Base-by-base conservation (phyloP, 1,140 invertebrate genomes). In the Bombus pascuorum region DNA sequence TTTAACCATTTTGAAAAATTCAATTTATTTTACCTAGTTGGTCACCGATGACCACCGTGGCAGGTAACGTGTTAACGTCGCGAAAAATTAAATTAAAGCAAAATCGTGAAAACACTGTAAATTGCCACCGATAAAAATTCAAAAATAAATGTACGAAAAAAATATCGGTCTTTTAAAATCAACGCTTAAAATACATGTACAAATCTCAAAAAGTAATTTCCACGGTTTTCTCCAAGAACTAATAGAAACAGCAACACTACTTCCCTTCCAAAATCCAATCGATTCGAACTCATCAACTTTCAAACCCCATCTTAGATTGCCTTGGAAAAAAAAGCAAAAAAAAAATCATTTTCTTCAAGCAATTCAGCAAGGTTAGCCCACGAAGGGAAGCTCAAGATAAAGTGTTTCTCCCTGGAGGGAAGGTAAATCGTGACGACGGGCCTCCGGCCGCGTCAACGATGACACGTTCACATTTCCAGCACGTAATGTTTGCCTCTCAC, bases 231-330 rank as follows among this genome's bases (percentile, higher is more conserved):
- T 6, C 13, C 22, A 12, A 4, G 22, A 68, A 22, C 22, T 12
- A 25, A 37, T 1, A 5, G 22, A 34, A 10, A 3, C 1, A 34
- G 1, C 15, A 6, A 0, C 32, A 1, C 18, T 22, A 32, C 13
- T 22, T 68, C 18, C 32, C 13, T 22, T 22, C 18, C 18, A 10
- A 34, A 37, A 34, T 37, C 34, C 18, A 68, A 39, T 70, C 37
- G 37, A 70, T 39, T 28, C 10, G 22, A 18, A n/a, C 13, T 42
- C 39, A 3, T 39, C 34, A 28, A 28, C n/a, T 28, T 42, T 42
- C 8, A 18, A 13, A 71, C 28, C 28, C 25, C 66, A 68, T 18
- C 39, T 47, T 15, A 42, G 70, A 42, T 72, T 28, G 25, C 34
- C 18, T 0, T 9, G 28, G 12, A 13, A 71, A 39, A 28, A 39